A percentile compares a stretch with the other conserved stretches of the same genome.
phyloP scores from a whole-genome alignment of 2,888 invertebrate species.

The Erpobdella octoculata region DNA sequence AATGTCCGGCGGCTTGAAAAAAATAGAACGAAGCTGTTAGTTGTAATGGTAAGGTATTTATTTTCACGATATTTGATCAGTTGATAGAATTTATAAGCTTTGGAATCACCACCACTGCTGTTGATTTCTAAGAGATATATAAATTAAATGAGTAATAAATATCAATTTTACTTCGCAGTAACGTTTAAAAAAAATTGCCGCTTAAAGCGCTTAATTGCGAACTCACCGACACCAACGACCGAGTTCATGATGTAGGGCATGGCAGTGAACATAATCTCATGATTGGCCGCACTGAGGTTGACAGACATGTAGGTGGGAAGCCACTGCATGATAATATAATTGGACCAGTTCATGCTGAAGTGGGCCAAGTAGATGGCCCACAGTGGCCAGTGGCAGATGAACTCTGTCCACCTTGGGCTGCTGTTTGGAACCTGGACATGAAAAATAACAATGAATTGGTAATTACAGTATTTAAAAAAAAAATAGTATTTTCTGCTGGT shows the following conservation, averaged over 20 bases:
- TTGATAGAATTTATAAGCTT: not conserved
- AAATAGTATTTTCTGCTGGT: too few relatives aligned
- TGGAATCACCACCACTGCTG: not conserved
- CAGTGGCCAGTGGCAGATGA: conserved; percentile 63
- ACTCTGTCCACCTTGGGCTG: conserved; percentile 62
- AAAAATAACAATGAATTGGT: not conserved
- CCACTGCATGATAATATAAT: conserved; percentile 73
- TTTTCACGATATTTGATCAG: not conserved
- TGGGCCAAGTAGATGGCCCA: conserved; percentile 70
- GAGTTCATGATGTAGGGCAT: conserved; percentile 69
- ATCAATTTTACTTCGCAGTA: too few relatives aligned
- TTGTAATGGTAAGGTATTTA: too few relatives aligned
- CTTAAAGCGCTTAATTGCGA: not conserved
- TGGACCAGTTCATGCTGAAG: conserved; percentile 73
- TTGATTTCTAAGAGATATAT: too few relatives aligned
- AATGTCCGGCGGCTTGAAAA: conserved; percentile 59
- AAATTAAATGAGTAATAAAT: too few relatives aligned
- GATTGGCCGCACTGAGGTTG: conserved; percentile 62
- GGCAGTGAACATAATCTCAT: conserved; percentile 66
- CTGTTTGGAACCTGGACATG: conserved; percentile 55
- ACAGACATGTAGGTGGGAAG: conserved; percentile 65
- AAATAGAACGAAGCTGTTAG: too few relatives aligned
- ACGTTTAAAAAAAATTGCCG: too few relatives aligned
- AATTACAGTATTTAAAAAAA: not conserved
- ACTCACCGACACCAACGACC: conserved; percentile 62